A percentile compares a stretch with the other conserved stretches of the same genome.
Conservation (phyloP, 2,113 vertebrate genomes). For the Ailurus styani region DNA sequence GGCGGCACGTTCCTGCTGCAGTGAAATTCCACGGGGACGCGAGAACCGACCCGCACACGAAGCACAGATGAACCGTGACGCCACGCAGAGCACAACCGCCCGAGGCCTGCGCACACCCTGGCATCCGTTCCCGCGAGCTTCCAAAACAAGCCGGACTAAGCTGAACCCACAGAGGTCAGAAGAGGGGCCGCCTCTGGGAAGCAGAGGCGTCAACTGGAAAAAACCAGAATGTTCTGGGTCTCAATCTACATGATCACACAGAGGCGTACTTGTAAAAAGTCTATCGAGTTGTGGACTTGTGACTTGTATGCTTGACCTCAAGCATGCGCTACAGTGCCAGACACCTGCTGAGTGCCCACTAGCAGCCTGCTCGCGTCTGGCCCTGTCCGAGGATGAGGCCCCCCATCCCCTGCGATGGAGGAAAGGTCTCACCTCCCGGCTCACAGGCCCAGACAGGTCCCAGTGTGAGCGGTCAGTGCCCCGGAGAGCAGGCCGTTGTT, state of each 20-base stretch:
- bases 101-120: accelerated
- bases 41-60: background rate
- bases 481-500: accelerated
- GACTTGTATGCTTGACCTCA: background rate
- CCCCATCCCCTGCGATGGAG: background rate
- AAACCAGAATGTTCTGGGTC: background rate
- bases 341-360: background rate
- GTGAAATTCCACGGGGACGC: accelerated
- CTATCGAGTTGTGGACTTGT: background rate
- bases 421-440: background rate
- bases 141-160: background rate
- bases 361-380: background rate
- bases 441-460: background rate
- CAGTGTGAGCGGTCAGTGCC: background rate
- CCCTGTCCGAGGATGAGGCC: background rate
- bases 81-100: background rate
- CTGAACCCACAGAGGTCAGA: background rate
- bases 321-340: background rate
- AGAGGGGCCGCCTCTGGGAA: too few species aligned
- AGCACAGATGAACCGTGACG: background rate
- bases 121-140: background rate
- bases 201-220: background rate
- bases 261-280: background rate
- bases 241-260: background rate
- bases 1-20: accelerated